Percentiles rank a stretch among this genome's conserved stretches.
These are phyloP conservation scores for Asarcornis scutulata DNA, from an alignment of 2,113 vertebrate genomes.

Conservation along the genomic window DNA sequence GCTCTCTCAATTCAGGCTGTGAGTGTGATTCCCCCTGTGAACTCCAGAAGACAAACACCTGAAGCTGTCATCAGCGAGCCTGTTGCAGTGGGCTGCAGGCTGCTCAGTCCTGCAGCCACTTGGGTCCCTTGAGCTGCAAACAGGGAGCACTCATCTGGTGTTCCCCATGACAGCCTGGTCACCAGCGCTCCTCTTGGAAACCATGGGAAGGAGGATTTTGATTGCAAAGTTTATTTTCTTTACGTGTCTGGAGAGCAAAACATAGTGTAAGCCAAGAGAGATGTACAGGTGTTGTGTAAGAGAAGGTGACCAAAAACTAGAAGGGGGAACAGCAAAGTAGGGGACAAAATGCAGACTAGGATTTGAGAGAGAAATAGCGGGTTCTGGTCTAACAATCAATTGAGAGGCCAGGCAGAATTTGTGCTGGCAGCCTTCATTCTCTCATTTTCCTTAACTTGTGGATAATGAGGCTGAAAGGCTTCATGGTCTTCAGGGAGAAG, in stretches of 20 bases:
- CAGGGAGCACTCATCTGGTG: background rate
- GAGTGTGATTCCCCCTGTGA: background rate
- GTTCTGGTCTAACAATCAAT: background rate
- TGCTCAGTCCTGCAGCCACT: background rate
- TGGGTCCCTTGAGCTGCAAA: background rate
- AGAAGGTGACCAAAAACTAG: background rate
- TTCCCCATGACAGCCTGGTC: background rate
- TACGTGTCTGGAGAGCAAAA: background rate
- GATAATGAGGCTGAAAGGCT: background rate
- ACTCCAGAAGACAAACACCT: background rate
- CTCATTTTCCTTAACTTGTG: background rate
- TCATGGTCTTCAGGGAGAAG: background rate
- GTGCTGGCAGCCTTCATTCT: background rate
- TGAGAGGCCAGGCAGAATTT: background rate
- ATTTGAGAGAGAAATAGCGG: background rate
- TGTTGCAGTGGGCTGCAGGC: background rate
- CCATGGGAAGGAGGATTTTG: background rate
- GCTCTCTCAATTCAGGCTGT: background rate
- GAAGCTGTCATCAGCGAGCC: fast-evolving
- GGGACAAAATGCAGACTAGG: background rate
- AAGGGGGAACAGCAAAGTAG: background rate
- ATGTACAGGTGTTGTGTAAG: background rate
- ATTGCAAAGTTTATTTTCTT: background rate
- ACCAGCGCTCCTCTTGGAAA: background rate
- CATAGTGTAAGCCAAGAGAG: background rate